Percentiles rank a stretch among this genome's conserved stretches.
Conservation (phyloP, 1,140 invertebrate species). For the Plodia interpunctella region DNA sequence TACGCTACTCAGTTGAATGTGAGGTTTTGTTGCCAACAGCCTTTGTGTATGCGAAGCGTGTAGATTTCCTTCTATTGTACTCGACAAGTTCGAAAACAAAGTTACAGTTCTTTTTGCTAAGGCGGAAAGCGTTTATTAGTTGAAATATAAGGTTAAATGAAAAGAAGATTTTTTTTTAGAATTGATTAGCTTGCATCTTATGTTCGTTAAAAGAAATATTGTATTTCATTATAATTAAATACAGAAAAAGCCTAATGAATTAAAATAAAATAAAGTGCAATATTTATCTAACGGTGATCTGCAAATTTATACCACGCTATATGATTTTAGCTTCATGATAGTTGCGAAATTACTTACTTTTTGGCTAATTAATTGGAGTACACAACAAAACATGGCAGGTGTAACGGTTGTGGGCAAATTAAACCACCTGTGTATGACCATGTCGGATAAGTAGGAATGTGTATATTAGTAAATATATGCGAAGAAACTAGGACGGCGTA, state of each 20-base stretch:
- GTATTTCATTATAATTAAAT: background rate
- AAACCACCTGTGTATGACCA: slow-evolving; percentile 7
- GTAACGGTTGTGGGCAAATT: slow-evolving; percentile 22
- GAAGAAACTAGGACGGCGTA: slow-evolving; percentile 26
- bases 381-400: slow-evolving; percentile 13
- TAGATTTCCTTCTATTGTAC: slow-evolving; percentile 2
- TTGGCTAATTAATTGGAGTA: slow-evolving; percentile 22
- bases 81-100: background rate
- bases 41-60: slow-evolving; percentile 3
- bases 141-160: too few species aligned
- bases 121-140: background rate
- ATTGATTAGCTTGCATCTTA: too few species aligned
- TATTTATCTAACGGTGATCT: slow-evolving; percentile 19
- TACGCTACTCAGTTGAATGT: background rate
- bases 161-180: too few species aligned
- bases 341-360: slow-evolving; percentile 20
- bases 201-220: too few species aligned
- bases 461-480: slow-evolving; percentile 18
- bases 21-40: background rate
- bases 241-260: background rate
- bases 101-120: background rate
- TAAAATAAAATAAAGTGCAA: background rate
- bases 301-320: slow-evolving; percentile 14
- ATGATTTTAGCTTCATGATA: slow-evolving; percentile 15
- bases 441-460: slow-evolving; percentile 1